Evolutionary conservation across 2,888 invertebrate species (phyloP).

Genomic region (Mimachlamys varia): DNA sequence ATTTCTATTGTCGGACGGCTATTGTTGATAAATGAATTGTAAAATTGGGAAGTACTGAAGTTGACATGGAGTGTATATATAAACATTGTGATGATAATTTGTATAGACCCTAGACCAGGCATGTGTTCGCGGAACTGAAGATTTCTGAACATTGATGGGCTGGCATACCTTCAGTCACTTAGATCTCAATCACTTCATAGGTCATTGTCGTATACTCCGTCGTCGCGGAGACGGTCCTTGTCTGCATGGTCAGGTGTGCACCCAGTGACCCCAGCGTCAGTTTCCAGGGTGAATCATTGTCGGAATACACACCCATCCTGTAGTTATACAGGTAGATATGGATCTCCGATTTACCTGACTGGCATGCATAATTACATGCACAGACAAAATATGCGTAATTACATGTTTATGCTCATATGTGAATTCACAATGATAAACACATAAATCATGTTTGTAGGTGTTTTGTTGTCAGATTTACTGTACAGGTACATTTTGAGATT

Average conservation of each 20-base stretch:
- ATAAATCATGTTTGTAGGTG: no score
- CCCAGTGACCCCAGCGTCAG: neutral
- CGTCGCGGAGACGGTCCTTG: neutral
- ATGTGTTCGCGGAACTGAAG: neutral
- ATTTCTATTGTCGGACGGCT: neutral
- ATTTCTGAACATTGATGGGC: neutral
- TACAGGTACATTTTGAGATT: neutral
- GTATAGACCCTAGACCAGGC: neutral
- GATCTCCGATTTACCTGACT: neutral
- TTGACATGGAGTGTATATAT: neutral
- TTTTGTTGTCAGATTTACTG: neutral
- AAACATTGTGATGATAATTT: conserved; percentile 16
- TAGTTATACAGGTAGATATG: neutral
- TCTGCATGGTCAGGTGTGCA: neutral
- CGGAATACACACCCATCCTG: conserved; percentile 34
- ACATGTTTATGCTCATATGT: neutral
- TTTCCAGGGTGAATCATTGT: neutral
- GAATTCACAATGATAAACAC: no score
- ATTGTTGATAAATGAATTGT: conserved; percentile 1
- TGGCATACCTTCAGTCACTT: neutral
- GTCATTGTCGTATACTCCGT: neutral
- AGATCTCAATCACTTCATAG: neutral
- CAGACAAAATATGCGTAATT: neutral
- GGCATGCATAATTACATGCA: conserved; percentile 15
- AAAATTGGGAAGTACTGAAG: neutral